phyloP scores from a whole-genome alignment of 2,797 vertebrate genomes.

The Steatocranus sp. region DNA sequence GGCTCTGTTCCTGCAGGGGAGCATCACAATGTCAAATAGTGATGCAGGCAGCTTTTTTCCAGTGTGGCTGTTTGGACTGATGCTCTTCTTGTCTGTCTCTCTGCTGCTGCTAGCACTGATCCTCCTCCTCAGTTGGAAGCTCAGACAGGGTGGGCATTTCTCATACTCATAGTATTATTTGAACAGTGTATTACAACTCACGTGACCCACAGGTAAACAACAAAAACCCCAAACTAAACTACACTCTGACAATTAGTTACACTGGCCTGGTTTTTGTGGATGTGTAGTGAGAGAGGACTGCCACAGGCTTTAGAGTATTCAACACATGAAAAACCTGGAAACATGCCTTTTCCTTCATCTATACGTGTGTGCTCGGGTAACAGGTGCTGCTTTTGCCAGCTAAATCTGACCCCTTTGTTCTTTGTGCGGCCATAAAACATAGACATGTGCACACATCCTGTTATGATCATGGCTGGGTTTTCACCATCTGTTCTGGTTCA shows the following conservation, averaged over 20 bases:
- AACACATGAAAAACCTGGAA: background rate
- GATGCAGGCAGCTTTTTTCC: background rate
- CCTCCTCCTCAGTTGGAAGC: conserved; percentile 56
- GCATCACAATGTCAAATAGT: background rate
- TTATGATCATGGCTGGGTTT: background rate
- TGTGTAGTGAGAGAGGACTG: no score
- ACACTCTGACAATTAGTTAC: background rate
- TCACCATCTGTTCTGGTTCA: background rate
- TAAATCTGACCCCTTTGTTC: background rate
- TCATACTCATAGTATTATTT: background rate
- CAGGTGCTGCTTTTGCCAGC: background rate
- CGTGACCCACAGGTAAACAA: background rate
- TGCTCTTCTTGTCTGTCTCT: conserved; percentile 55
- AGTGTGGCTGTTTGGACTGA: conserved; percentile 34
- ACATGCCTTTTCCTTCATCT: background rate
- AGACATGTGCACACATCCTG: background rate
- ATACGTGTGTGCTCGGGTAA: background rate
- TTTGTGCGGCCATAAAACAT: background rate
- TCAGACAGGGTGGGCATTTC: conserved; percentile 48
- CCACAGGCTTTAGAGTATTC: background rate
- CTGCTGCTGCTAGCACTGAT: conserved; percentile 61
- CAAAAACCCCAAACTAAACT: background rate
- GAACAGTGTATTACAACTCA: background rate
- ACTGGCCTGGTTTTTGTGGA: background rate
- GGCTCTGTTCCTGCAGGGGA: conserved; percentile 47